Conservation (phyloP, 2,797 vertebrate species). For the Galagoides demidoff region DNA sequence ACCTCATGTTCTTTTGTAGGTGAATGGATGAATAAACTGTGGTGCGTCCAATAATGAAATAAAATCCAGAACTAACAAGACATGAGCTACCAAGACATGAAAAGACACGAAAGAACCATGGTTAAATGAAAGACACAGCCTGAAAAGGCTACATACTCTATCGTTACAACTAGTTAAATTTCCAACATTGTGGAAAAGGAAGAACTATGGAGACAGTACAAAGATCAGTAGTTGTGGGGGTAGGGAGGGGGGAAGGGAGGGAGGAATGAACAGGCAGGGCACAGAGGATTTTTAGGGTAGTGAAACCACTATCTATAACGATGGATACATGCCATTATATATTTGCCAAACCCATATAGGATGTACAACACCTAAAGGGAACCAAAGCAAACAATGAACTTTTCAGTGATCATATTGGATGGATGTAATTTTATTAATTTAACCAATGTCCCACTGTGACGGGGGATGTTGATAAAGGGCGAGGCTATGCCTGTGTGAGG, state of each 20-base stretch:
- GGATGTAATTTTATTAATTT: background rate
- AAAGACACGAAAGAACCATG: background rate
- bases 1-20: background rate
- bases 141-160: background rate
- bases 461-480: no score
- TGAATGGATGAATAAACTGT: background rate
- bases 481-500: background rate
- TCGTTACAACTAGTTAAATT: background rate
- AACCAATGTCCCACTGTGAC: background rate
- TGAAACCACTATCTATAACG: background rate
- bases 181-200: background rate
- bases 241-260: background rate
- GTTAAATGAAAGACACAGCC: background rate
- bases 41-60: background rate
- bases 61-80: background rate
- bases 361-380: background rate
- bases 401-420: background rate
- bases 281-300: background rate
- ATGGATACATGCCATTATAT: background rate
- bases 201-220: background rate
- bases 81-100: background rate
- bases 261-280: background rate
- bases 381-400: background rate
- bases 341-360: background rate
- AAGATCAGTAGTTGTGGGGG: background rate